Percentiles rank a stretch among this genome's conserved stretches.
Conservation (phyloP, 1,140 invertebrate genomes). For the Campoletis sonorensis region DNA sequence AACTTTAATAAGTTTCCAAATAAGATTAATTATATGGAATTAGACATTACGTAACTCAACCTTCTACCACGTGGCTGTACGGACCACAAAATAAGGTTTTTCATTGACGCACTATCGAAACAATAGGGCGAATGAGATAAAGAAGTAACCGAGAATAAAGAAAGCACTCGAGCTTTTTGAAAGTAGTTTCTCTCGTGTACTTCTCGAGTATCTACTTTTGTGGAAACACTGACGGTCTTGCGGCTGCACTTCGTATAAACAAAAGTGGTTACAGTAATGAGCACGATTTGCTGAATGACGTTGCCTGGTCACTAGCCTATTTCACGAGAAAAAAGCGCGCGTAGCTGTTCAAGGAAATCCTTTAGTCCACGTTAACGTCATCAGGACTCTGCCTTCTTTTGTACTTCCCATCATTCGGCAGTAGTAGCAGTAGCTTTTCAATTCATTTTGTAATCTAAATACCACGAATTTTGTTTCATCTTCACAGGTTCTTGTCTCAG, state of each 20-base stretch:
- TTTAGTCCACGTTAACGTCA: too few relatives aligned
- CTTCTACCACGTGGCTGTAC: too few relatives aligned
- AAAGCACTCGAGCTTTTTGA: conserved; percentile 10
- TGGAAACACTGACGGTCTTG: background rate
- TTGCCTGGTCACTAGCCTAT: background rate
- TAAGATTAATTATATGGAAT: too few relatives aligned
- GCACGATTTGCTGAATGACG: background rate
- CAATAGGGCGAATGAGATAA: background rate
- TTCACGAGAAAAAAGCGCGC: background rate
- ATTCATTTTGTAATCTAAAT: background rate
- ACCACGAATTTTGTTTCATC: conserved; percentile 60
- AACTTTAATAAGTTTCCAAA: too few relatives aligned
- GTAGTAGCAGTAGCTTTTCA: background rate
- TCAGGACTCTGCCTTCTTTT: too few relatives aligned
- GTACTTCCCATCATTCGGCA: too few relatives aligned
- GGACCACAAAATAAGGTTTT: background rate
- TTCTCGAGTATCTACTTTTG: background rate
- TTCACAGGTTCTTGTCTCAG: conserved; percentile 79
- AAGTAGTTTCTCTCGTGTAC: background rate
- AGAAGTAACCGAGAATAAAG: background rate
- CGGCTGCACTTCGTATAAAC: background rate
- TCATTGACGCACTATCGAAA: background rate
- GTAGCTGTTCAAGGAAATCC: background rate
- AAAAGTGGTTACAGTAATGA: background rate
- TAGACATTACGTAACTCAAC: too few relatives aligned